Evolutionary conservation across 2,888 invertebrate species (phyloP), one percentile per base, ranked within the genome.

Genomic region (Euspilapteryx auroguttella): DNA sequence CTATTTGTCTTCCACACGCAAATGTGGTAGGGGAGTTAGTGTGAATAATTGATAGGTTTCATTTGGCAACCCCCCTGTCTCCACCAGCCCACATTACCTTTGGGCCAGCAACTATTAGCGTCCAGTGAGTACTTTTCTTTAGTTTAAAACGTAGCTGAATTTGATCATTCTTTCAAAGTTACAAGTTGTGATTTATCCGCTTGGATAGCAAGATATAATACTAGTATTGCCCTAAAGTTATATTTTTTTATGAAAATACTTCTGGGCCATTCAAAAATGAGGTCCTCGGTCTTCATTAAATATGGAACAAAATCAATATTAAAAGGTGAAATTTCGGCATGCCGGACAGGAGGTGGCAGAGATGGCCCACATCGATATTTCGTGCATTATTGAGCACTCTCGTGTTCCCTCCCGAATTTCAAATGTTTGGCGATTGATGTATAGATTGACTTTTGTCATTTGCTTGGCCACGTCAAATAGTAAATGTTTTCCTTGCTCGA

Each of bases 361-460:
- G 69, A 65, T 69, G 71, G 42, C 68, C 69, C 64, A 73, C 68
- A 66, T 75, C 75, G 71, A 75, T 75, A 73, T 59, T 61, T 58
- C 63, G 53, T 75, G 62, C 68, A 75, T 75, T 71, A 75, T 75
- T 75, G 55, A 75, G 55, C 51, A 68, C 58, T 71, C 56, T 73
- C 75, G 73, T 75, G 73, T 47, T 56, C 48, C 68, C 68, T 62
- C 57, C 73, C 59, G 62, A 75, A 73, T 68, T 69, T 73, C 58
- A 58, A 65, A 68, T 71, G 73, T 73, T 75, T 73, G 73, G 69
- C 73, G 71, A 71, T 71, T 71, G 73, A 66, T 69, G 69, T 69
- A 63, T 73, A 73, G 73, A 75, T 75, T 71, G 73, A 73, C 69
- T 73, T 73, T 73, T 71, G 71, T 73, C 75, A 75, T 75, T 73